phyloP scores from a whole-genome alignment of 2,797 vertebrate species.

The Uromys caudimaculatus region DNA sequence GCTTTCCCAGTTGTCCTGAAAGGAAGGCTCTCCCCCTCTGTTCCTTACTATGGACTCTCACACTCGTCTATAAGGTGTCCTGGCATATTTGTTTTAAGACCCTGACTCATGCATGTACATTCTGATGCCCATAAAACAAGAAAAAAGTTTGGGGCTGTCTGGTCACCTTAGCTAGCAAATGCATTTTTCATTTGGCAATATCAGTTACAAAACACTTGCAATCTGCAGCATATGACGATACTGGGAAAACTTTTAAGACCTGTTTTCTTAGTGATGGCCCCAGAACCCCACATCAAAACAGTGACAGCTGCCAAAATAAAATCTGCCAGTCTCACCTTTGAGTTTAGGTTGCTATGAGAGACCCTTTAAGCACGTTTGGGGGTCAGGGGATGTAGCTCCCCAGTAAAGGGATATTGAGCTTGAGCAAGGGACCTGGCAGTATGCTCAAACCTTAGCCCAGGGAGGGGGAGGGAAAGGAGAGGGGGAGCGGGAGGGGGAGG shows the following conservation, averaged over 20 bases:
- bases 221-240: not conserved
- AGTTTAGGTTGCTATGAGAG: not conserved
- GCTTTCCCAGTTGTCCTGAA: not conserved
- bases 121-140: not conserved
- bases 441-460: not conserved
- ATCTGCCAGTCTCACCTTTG: not conserved
- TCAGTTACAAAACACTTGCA: slow-evolving; percentile 33
- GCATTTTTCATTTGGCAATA: slow-evolving; percentile 16
- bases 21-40: slow-evolving; percentile 2
- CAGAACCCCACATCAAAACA: slow-evolving; percentile 10
- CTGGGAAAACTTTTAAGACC: not conserved
- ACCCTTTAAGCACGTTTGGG: not conserved
- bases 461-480: not conserved
- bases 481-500: too few relatives aligned
- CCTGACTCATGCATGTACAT: not conserved
- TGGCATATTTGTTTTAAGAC: not conserved
- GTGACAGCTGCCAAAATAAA: slow-evolving; percentile 52
- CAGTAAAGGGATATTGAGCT: not conserved
- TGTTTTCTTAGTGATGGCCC: slow-evolving; percentile 11
- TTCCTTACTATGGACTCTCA: slow-evolving; percentile 1
- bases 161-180: not conserved
- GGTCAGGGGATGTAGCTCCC: not conserved
- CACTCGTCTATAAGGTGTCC: slow-evolving; percentile 4
- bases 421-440: too few relatives aligned
- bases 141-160: not conserved